Evolutionary conservation across 1,140 invertebrate genomes (phyloP), one percentile per base, ranked within the genome.

Genomic region (Papilio xuthus): DNA sequence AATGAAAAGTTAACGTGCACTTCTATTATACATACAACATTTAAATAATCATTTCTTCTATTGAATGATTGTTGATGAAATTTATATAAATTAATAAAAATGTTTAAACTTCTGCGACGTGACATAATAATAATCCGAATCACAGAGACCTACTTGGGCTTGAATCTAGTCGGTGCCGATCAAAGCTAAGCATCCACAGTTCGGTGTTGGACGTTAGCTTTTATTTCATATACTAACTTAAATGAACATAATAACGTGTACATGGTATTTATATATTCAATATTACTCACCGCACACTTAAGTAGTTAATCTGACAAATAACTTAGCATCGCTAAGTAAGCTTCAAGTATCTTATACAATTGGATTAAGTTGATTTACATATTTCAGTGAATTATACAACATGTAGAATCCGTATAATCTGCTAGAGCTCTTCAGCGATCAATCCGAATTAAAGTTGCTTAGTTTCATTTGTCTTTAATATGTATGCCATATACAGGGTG

Each of bases 371-470:
- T 12, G 26, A 60, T 60, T 26, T 60, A 60, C 56, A 60, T 60
- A 60, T 60, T 60, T 60, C 23, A 18, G n/a, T 9, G 50, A n/a
- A 53, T 37, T 37, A 37, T 47, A 53, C 50, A 50, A 50, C 4
- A 20, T 20, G n/a, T 20, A 53, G 50, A 53, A 20, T 53, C 18
- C n/a, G 8, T 53, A 20, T 47, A 47, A 47, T 53, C 50, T 53
- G n/a, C 50, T 1, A n/a, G 18, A 53, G 50, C 50, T 53, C 18
- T 53, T 53, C n/a, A 53, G n/a, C 50, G 18, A 53, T 60, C 56
- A 60, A 60, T 60, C 56, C 56, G 56, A 60, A 60, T 60, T 26
- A n/a, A 60, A 60, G 56, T n/a, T n/a, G n/a, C 56, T 60, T 60
- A 60, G 56, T 26, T 53, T 53, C 56, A 26, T 20, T 60, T 26